Percentiles rank a stretch among this genome's conserved stretches.
Conservation (phyloP, 2,888 invertebrate genomes). For the Pammene fasciana region DNA sequence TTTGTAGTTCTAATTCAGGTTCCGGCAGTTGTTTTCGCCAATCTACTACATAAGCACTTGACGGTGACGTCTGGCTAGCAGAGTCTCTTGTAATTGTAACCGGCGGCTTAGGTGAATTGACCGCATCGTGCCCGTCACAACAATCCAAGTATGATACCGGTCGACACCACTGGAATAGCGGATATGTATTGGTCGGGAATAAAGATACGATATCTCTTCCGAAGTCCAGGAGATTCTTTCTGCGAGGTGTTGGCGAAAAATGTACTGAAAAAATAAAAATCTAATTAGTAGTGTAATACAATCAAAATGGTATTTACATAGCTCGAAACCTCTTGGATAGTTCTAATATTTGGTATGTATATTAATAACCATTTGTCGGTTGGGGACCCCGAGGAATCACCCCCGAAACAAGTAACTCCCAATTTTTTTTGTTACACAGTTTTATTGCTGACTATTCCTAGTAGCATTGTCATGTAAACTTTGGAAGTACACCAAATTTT, state of each 20-base stretch:
- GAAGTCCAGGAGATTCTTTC: not conserved
- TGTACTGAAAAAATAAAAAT: constrained; percentile 7
- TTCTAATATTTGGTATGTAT: too few species aligned
- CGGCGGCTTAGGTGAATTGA: not conserved
- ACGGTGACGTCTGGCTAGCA: constrained; percentile 1
- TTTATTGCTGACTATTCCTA: too few species aligned
- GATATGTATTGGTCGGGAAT: not conserved
- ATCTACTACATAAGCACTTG: constrained; percentile 2
- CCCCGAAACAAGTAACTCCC: too few species aligned
- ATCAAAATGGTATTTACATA: too few species aligned
- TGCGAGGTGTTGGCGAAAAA: constrained; percentile 9
- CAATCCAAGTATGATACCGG: not conserved
- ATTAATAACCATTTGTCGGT: too few species aligned
- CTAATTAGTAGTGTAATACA: not conserved
- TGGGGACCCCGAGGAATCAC: too few species aligned
- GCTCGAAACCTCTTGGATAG: too few species aligned
- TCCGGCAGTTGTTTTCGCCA: not conserved
- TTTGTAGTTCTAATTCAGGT: not conserved
- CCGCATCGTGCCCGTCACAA: not conserved
- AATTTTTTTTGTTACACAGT: too few species aligned
- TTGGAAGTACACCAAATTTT: too few species aligned
- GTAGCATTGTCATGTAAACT: too few species aligned
- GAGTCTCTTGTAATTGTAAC: not conserved
- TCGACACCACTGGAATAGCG: not conserved
- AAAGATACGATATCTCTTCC: constrained; percentile 6